Evolutionary conservation across 1,140 invertebrate genomes (phyloP).

Genomic region (Caenorhabditis brenneri): DNA sequence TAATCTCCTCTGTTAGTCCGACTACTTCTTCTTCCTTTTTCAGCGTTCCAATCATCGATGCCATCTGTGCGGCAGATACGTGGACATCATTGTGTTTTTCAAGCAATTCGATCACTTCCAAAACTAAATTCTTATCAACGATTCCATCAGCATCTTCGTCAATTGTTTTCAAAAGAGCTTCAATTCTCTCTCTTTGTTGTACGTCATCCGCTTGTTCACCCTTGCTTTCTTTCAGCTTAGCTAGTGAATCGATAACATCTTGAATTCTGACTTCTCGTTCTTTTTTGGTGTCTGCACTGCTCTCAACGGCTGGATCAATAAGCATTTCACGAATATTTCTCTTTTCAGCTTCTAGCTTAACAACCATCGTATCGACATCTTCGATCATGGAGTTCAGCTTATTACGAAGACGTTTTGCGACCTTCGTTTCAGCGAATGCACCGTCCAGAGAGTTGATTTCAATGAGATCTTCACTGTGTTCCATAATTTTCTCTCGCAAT

Average conservation of each 20-base stretch:
- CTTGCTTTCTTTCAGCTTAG: constrained; percentile 52
- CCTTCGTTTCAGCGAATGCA: constrained; percentile 60
- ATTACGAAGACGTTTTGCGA: constrained; percentile 59
- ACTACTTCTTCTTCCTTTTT: constrained; percentile 49
- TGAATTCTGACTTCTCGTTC: constrained; percentile 54
- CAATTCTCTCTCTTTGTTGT: constrained; percentile 34
- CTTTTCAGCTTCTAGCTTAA: constrained; percentile 59
- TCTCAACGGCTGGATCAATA: constrained; percentile 54
- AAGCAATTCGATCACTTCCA: constrained; percentile 58
- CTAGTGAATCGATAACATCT: constrained; percentile 55
- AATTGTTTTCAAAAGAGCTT: constrained; percentile 51
- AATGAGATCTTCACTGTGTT: constrained; percentile 62
- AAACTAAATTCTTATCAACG: constrained; percentile 55
- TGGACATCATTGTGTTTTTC: constrained; percentile 59
- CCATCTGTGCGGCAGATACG: constrained; percentile 53
- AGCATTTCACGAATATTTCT: constrained; percentile 51
- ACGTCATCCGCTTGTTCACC: constrained; percentile 44
- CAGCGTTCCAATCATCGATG: constrained; percentile 53
- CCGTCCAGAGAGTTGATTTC: constrained; percentile 59
- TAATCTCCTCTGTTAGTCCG: constrained; percentile 21
- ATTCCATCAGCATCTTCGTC: constrained; percentile 59
- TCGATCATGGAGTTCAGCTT: constrained; percentile 62
- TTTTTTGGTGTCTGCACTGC: constrained; percentile 50
- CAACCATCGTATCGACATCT: constrained; percentile 59
- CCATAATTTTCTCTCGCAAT: constrained; percentile 62